A percentile compares a stretch with the other conserved stretches of the same genome.
Evolutionary conservation across 2,113 vertebrate genomes (phyloP).

Genomic region (Hippocampus comes): DNA sequence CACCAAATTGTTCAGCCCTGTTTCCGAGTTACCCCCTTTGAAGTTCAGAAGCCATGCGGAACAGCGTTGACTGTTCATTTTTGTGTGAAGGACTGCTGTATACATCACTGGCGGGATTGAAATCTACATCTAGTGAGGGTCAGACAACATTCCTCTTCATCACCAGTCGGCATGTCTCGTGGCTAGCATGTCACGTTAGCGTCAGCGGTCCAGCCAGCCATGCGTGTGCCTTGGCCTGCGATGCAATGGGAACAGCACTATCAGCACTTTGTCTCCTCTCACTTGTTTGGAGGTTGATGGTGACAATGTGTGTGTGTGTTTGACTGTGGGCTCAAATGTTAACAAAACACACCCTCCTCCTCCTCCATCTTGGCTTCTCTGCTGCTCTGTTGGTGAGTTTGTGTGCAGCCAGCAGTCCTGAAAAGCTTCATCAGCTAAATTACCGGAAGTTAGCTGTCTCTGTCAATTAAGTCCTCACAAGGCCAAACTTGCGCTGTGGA

Average conservation of each 20-base stretch:
- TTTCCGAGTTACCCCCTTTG: not conserved
- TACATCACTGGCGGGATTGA: not conserved
- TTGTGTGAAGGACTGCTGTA: not conserved
- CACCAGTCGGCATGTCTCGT: conserved; percentile 48
- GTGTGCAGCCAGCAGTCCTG: conserved; percentile 63
- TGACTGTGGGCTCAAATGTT: conserved; percentile 46
- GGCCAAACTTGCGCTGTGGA: conserved; percentile 17
- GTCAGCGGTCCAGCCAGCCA: conserved; percentile 65
- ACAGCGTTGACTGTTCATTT: not conserved
- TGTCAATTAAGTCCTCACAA: conserved; percentile 58
- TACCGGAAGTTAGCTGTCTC: conserved; percentile 71
- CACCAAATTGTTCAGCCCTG: no score
- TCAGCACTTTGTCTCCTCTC: conserved; percentile 61
- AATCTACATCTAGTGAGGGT: conserved; percentile 15
- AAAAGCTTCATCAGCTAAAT: conserved; percentile 73
- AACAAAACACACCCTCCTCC: conserved; percentile 59
- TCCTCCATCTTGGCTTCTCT: conserved; percentile 39
- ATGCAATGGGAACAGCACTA: conserved; percentile 57
- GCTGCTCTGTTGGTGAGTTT: conserved; percentile 42
- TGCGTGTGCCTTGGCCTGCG: conserved; percentile 49
- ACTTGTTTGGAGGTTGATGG: conserved; percentile 15
- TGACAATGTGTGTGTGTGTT: conserved; percentile 15
- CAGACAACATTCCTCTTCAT: conserved; percentile 61
- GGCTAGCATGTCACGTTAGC: conserved; percentile 57
- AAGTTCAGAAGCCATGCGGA: not conserved